Conservation (phyloP, 2,113 vertebrate species). For the Pipra filicauda region DNA sequence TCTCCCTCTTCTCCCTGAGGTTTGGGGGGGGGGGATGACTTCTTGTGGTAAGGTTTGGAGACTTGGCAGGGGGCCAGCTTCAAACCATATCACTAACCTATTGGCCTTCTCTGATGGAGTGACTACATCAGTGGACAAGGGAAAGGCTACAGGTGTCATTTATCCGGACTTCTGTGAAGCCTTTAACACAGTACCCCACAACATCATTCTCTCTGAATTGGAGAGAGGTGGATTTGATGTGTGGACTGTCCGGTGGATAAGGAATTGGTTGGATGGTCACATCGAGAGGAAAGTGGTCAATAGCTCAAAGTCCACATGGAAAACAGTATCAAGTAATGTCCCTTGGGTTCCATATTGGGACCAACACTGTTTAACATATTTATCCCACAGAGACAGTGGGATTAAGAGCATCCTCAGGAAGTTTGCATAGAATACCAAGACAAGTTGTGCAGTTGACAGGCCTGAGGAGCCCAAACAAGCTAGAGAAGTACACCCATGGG, state of each 20-base stretch:
- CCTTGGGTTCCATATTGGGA: background rate
- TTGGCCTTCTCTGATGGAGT: background rate
- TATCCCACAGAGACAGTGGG: background rate
- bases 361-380: background rate
- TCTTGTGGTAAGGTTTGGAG: too few species aligned
- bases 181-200: background rate
- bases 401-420: background rate
- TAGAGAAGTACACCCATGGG: background rate
- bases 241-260: background rate
- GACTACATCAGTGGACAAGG: background rate
- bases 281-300: background rate
- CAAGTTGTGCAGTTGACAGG: background rate
- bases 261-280: background rate
- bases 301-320: background rate
- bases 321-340: background rate
- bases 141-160: background rate
- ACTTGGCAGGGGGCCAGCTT: too few species aligned
- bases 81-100: background rate
- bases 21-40: too few species aligned
- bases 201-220: background rate
- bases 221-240: background rate
- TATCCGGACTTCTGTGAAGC: background rate
- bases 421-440: background rate
- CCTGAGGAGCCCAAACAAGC: background rate
- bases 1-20: too few species aligned